These are phyloP conservation scores for Anoura caudifer DNA, from an alignment of 2,113 vertebrate species.

Conservation along the genomic window DNA sequence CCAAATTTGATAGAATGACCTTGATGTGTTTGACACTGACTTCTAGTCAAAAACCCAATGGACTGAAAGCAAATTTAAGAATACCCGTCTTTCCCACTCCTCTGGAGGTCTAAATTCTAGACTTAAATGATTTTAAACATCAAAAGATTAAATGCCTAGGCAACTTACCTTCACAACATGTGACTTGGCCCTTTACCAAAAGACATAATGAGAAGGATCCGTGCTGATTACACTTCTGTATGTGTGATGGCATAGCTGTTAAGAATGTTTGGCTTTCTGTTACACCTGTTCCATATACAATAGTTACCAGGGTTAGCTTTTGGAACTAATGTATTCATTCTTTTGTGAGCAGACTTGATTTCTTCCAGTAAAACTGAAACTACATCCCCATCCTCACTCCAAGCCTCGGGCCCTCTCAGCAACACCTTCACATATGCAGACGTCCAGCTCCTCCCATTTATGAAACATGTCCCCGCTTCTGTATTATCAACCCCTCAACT, in stretches of 20 bases:
- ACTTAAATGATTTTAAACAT: background rate
- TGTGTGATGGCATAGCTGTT: background rate
- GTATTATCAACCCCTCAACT: background rate
- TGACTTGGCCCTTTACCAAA: background rate
- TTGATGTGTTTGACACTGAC: background rate
- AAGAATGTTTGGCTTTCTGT: background rate
- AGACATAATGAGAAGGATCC: background rate
- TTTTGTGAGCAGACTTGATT: background rate
- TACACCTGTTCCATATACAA: background rate
- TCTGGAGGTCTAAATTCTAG: background rate
- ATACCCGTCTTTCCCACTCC: background rate
- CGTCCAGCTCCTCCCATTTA: background rate
- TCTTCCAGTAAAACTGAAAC: slow-evolving; percentile 16
- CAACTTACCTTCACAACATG: background rate
- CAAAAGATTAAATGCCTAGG: background rate
- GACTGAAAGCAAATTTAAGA: background rate
- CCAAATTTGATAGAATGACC: background rate
- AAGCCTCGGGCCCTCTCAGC: background rate
- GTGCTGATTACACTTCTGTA: background rate
- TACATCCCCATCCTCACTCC: background rate
- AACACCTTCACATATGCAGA: background rate
- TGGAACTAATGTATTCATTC: background rate
- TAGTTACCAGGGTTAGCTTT: background rate
- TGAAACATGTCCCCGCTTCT: accelerated
- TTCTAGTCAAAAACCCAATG: background rate